phyloP scores from a whole-genome alignment of 2,797 vertebrate genomes.

The Urophycis tenuis region DNA sequence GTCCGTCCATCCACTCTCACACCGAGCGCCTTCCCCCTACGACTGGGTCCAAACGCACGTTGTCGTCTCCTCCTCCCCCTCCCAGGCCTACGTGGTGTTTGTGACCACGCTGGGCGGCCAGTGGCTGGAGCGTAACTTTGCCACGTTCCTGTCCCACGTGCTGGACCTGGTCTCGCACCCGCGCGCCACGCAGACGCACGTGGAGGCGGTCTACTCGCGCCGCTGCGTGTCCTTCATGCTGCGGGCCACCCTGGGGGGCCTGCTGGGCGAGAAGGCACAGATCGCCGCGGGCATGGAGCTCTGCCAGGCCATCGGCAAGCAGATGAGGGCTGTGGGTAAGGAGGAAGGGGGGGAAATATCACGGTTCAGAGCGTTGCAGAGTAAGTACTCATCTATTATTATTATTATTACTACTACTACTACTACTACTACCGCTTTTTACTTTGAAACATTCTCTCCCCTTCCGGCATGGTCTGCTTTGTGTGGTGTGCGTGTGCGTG shows the following conservation, averaged over 20 bases:
- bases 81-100: slow-evolving; percentile 94
- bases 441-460: slow-evolving; percentile 9
- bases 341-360: slow-evolving; percentile 75
- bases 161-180: slow-evolving; percentile 95
- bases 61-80: background rate
- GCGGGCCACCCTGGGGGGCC: slow-evolving; percentile 89
- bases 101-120: slow-evolving; percentile 93
- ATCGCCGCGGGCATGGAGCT: slow-evolving; percentile 97
- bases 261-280: slow-evolving; percentile 96
- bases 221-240: slow-evolving; percentile 97
- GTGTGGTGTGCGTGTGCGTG: slow-evolving; percentile 20
- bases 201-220: slow-evolving; percentile 96
- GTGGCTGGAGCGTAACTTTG: slow-evolving; percentile 97
- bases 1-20: too few relatives aligned
- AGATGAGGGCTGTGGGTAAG: slow-evolving; percentile 99
- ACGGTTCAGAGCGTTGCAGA: slow-evolving; percentile 76
- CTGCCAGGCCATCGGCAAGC: slow-evolving; percentile 96
- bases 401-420: slow-evolving; percentile 28
- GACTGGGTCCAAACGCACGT: too few relatives aligned
- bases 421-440: slow-evolving; percentile 26
- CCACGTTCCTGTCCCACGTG: slow-evolving; percentile 90
- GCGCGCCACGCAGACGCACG: slow-evolving; percentile 93
- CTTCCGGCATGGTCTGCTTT: slow-evolving; percentile 51
- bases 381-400: slow-evolving; percentile 72
- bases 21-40: too few relatives aligned